Evolutionary conservation across 2,113 vertebrate species (phyloP).

Genomic region (Notiomystis cincta): DNA sequence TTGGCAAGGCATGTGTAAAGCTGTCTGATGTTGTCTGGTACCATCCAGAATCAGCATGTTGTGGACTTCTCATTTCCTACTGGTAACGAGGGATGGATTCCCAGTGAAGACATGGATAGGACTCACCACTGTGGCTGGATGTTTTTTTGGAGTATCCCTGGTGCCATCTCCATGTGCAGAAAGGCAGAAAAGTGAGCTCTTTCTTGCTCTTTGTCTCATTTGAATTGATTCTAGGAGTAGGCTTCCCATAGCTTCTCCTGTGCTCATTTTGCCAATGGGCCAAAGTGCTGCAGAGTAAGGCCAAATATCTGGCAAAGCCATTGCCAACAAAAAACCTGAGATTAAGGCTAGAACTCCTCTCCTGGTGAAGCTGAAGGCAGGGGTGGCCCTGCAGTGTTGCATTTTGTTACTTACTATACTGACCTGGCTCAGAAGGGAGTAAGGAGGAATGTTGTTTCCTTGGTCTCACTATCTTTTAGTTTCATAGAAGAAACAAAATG

Average conservation of each 20-base stretch:
- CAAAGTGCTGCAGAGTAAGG: background rate
- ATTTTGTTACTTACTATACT: background rate
- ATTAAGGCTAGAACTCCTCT: background rate
- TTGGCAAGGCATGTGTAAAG: background rate
- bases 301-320: background rate
- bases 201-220: background rate
- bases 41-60: background rate
- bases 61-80: background rate
- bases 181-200: background rate
- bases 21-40: background rate
- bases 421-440: background rate
- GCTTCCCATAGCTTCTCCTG: background rate
- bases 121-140: background rate
- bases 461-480: background rate
- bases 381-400: background rate
- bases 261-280: background rate
- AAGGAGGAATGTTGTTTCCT: background rate
- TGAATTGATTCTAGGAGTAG: background rate
- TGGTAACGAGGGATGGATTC: background rate
- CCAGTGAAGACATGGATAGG: background rate
- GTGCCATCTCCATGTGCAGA: background rate
- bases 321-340: background rate
- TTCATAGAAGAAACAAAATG: background rate
- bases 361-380: background rate
- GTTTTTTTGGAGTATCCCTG: background rate